A percentile compares a stretch with the other conserved stretches of the same genome.
phyloP scores from a whole-genome alignment of 2,888 invertebrate genomes.

The Melanotus villosus region DNA sequence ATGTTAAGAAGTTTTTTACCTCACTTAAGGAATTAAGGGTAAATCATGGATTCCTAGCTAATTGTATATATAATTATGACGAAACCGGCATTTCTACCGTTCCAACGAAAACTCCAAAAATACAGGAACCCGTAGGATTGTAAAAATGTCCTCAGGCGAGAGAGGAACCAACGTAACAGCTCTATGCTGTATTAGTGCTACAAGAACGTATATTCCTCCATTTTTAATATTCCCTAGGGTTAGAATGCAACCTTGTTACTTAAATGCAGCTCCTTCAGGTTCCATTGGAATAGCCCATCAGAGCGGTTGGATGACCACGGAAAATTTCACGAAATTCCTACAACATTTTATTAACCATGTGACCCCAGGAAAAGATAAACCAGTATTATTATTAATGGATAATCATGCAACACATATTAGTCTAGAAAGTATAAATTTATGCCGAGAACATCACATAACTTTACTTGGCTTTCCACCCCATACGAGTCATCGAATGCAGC shows the following conservation, averaged over 20 bases:
- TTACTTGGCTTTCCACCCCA: no score
- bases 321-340: slow-evolving; percentile 51
- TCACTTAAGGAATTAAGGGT: no score
- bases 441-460: neutral
- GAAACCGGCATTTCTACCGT: slow-evolving; percentile 63
- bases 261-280: slow-evolving; percentile 61
- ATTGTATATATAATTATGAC: slow-evolving; percentile 61
- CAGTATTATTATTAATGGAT: slow-evolving; percentile 56
- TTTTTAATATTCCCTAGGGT: neutral
- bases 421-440: neutral
- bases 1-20: no score
- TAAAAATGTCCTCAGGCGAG: neutral
- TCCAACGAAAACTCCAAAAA: slow-evolving; percentile 44
- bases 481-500: no score
- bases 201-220: neutral
- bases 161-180: neutral
- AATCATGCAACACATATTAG: slow-evolving; percentile 22
- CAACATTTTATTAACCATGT: slow-evolving; percentile 55
- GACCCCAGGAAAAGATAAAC: slow-evolving; percentile 51
- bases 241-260: slow-evolving; percentile 49
- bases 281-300: slow-evolving; percentile 56
- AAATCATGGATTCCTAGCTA: no score
- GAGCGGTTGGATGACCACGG: slow-evolving; percentile 58
- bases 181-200: neutral
- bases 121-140: slow-evolving; percentile 5